phyloP scores from a whole-genome alignment of 92 coral and sea anemone genomes.

The Heteractis magnifica region DNA sequence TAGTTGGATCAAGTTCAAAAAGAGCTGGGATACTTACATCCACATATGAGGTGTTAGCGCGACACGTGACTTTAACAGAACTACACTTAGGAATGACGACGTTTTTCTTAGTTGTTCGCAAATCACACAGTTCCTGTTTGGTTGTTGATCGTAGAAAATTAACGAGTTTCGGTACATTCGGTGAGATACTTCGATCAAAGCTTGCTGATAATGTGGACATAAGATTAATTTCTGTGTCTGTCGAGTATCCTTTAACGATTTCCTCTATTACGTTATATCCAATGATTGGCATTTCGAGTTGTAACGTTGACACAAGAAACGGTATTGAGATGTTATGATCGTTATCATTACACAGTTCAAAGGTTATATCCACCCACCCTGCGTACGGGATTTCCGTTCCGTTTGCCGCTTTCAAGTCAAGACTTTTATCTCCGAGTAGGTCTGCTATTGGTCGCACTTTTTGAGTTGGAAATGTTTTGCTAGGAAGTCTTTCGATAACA shows the following conservation, averaged over 20 bases:
- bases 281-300: slow-evolving; percentile 41
- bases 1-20: slow-evolving; percentile 33
- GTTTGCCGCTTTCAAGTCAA: slow-evolving; percentile 50
- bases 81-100: slow-evolving; percentile 28
- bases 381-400: slow-evolving; percentile 49
- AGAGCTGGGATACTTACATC: slow-evolving; percentile 22
- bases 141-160: slow-evolving; percentile 29
- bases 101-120: slow-evolving; percentile 31
- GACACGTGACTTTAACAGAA: slow-evolving; percentile 32
- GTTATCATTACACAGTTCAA: slow-evolving; percentile 29
- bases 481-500: slow-evolving; percentile 24
- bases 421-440: slow-evolving; percentile 21
- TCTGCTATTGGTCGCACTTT: slow-evolving; percentile 25
- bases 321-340: slow-evolving; percentile 8
- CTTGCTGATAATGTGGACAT: slow-evolving; percentile 31
- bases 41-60: slow-evolving; percentile 34
- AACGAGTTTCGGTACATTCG: slow-evolving; percentile 29
- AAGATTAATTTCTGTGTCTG: slow-evolving; percentile 22
- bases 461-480: slow-evolving; percentile 12
- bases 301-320: slow-evolving; percentile 45
- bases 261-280: slow-evolving; percentile 51
- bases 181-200: slow-evolving; percentile 14
- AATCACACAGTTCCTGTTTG: slow-evolving; percentile 37
- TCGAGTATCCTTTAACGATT: slow-evolving; percentile 25
- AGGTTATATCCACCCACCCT: slow-evolving; percentile 53